A percentile compares a stretch with the other conserved stretches of the same genome.
These are phyloP conservation scores for Melanostoma mellinum DNA, from an alignment of 2,888 invertebrate genomes.

Conservation along the genomic window DNA sequence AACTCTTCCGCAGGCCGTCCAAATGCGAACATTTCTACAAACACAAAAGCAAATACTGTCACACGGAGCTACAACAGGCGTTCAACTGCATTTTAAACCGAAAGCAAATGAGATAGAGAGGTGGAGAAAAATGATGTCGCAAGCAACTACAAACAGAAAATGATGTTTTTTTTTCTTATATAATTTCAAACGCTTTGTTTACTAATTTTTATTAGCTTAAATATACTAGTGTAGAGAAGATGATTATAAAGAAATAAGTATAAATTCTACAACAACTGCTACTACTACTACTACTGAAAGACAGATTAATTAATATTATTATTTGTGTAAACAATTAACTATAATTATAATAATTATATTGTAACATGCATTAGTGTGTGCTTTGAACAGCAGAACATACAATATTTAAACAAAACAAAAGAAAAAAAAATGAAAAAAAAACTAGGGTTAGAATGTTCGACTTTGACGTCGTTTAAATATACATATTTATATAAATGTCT, in stretches of 20 bases:
- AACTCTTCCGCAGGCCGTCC: conserved; percentile 73
- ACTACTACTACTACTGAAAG: conserved; percentile 59
- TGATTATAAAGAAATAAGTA: conserved; percentile 5
- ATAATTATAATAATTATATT: conserved; percentile 37
- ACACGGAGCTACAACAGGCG: conserved; percentile 79
- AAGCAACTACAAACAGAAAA: conserved; percentile 44
- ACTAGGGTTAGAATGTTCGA: conserved; percentile 53
- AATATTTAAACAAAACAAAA: conserved; percentile 53
- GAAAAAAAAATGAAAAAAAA: conserved; percentile 55
- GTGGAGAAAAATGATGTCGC: conserved; percentile 15
- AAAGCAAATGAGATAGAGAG: background rate
- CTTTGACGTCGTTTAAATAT: conserved; percentile 26
- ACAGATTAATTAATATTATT: conserved; percentile 57
- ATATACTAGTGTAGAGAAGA: conserved; percentile 53
- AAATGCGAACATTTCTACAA: conserved; percentile 74
- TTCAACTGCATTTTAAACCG: conserved; percentile 80
- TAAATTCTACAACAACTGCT: conserved; percentile 51
- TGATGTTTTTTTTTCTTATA: conserved; percentile 29
- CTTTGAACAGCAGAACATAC: conserved; percentile 31
- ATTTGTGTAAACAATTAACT: conserved; percentile 41
- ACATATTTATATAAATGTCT: conserved; percentile 48
- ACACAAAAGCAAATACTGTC: conserved; percentile 77
- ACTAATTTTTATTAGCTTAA: conserved; percentile 64
- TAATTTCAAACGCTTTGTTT: conserved; percentile 58
- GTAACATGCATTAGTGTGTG: conserved; percentile 50